These are phyloP conservation scores for Theristicus caerulescens DNA, from an alignment of 2,113 vertebrate species.

Conservation along the genomic window DNA sequence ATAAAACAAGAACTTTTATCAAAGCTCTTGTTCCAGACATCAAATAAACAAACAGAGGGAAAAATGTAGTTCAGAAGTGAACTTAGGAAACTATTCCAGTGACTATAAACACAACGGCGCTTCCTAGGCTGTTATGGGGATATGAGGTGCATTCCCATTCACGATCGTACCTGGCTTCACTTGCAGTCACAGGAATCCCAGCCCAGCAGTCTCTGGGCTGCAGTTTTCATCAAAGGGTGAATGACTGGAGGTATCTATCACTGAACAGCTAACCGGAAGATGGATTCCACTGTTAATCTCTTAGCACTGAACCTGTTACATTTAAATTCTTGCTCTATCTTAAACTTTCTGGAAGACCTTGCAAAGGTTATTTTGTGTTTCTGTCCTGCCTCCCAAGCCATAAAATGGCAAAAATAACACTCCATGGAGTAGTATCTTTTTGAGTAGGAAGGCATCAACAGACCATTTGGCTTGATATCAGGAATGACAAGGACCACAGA, in stretches of 20 bases:
- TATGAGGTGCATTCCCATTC: background rate
- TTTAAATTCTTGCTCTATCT: background rate
- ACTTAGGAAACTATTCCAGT: background rate
- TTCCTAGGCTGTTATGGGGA: background rate
- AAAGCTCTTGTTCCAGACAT: conserved; percentile 42
- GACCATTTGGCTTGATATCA: background rate
- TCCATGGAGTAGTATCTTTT: background rate
- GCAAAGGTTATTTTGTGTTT: background rate
- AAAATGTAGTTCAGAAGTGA: background rate
- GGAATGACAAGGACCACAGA: background rate
- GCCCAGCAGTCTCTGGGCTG: background rate
- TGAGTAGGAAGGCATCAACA: background rate
- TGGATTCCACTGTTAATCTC: background rate
- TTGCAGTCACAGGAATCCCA: background rate
- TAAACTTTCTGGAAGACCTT: background rate
- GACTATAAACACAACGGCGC: background rate
- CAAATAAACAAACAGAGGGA: conserved; percentile 57
- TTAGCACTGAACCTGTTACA: background rate
- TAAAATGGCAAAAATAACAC: background rate
- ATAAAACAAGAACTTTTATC: conserved; percentile 59
- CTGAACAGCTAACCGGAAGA: background rate
- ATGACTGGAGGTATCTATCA: background rate
- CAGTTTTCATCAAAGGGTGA: background rate
- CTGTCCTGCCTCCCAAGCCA: background rate
- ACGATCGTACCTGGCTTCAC: background rate